phyloP scores from a whole-genome alignment of 2,113 vertebrate genomes.

The Tragelaphus buxtoni region DNA sequence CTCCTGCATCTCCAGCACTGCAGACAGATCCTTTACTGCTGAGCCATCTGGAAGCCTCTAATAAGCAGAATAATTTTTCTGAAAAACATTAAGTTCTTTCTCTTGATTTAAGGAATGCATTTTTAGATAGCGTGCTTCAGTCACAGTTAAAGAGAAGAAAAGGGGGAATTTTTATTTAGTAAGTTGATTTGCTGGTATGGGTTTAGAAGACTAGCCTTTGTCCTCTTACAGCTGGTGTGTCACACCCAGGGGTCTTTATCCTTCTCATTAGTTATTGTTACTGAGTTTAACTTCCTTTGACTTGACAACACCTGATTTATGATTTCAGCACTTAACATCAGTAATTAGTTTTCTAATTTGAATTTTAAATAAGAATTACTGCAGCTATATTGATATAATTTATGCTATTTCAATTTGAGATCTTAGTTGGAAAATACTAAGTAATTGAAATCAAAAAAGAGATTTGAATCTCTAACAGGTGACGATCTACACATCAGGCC shows the following conservation, averaged over 20 bases:
- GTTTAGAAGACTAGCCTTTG: background rate
- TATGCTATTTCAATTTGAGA: background rate
- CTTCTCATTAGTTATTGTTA: background rate
- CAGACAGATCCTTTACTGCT: background rate
- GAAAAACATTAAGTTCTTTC: background rate
- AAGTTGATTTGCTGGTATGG: background rate
- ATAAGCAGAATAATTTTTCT: background rate
- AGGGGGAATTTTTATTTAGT: background rate
- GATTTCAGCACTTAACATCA: background rate
- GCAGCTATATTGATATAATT: background rate
- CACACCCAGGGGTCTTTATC: background rate
- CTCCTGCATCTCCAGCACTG: background rate
- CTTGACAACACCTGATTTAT: background rate
- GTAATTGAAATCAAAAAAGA: slow-evolving; percentile 19
- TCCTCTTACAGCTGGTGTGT: background rate
- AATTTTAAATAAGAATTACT: background rate
- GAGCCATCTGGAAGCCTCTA: background rate
- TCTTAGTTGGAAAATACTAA: background rate
- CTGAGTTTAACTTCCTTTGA: slow-evolving; percentile 1
- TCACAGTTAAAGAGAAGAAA: background rate
- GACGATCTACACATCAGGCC: background rate
- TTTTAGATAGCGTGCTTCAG: background rate
- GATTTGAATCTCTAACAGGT: slow-evolving; percentile 2
- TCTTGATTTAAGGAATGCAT: background rate
- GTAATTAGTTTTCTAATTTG: background rate